These are phyloP conservation scores for Antheraea pernyi DNA, from an alignment of 1,140 invertebrate genomes.

Conservation along the genomic window DNA sequence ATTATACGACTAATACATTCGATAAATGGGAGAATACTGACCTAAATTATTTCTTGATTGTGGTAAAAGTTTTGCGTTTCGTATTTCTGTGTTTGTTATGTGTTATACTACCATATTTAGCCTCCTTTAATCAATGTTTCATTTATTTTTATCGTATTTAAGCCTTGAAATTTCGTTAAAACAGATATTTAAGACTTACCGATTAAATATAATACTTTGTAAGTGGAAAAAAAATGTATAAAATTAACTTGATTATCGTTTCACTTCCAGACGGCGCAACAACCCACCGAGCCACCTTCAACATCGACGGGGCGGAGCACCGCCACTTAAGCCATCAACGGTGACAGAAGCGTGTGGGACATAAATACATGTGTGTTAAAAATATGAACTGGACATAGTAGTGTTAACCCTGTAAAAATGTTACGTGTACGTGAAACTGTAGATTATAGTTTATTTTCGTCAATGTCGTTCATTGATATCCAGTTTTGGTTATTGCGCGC, in stretches of 20 bases:
- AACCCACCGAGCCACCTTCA: constrained; percentile 44
- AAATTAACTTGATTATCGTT: constrained; percentile 6
- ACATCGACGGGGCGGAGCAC: constrained; percentile 39
- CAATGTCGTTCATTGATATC: constrained; percentile 7
- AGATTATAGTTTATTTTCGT: constrained; percentile 37
- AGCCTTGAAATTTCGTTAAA: no score
- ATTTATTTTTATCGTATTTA: no score
- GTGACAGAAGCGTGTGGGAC: constrained; percentile 4
- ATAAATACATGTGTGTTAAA: constrained; percentile 22
- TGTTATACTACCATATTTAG: no score
- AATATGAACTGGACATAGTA: constrained; percentile 37
- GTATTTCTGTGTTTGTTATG: no score
- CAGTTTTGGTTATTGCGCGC: neutral
- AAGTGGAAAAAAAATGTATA: no score
- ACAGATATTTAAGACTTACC: no score
- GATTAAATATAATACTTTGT: no score
- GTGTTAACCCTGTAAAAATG: constrained; percentile 52
- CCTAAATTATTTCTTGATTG: no score
- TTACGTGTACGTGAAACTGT: constrained; percentile 20
- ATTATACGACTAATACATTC: no score
- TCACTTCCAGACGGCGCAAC: constrained; percentile 53
- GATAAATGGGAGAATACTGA: no score
- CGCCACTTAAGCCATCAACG: constrained; percentile 30
- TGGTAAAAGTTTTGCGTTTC: no score
- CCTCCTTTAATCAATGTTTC: no score